These are phyloP conservation scores for Drosophila trapezifrons DNA, from an alignment of 1,140 invertebrate genomes.

Conservation along the genomic window DNA sequence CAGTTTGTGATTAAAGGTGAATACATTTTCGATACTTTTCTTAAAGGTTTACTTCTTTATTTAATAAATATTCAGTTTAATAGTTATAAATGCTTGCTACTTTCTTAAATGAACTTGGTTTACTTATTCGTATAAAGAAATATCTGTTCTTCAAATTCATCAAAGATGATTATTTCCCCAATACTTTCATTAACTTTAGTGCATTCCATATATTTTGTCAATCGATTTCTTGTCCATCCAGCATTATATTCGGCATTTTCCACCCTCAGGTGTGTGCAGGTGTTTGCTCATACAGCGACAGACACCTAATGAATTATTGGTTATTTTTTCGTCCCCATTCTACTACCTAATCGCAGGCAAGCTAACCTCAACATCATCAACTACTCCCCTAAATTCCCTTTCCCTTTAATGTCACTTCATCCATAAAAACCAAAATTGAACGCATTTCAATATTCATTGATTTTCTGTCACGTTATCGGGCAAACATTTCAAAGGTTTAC, in stretches of 20 bases:
- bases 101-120: too few species aligned
- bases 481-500: conserved; percentile 56
- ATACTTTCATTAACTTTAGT: conserved; percentile 10
- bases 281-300: conserved; percentile 32
- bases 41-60: too few species aligned
- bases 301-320: conserved; percentile 52
- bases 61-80: too few species aligned
- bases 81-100: too few species aligned
- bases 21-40: too few species aligned
- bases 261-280: conserved; percentile 28
- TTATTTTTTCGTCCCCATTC: conserved; percentile 32
- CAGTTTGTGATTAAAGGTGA: background rate
- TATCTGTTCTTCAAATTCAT: background rate
- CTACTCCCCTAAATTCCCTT: background rate
- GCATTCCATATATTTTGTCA: conserved; percentile 2
- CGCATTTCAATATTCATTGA: conserved; percentile 72
- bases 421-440: conserved; percentile 48
- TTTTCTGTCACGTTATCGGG: conserved; percentile 70
- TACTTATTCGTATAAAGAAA: background rate
- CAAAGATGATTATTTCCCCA: background rate
- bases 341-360: conserved; percentile 14
- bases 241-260: background rate
- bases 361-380: conserved; percentile 19
- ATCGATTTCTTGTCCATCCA: conserved; percentile 23
- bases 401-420: background rate